These are phyloP conservation scores for Balaeniceps rex DNA, from an alignment of 2,113 vertebrate species.

Conservation along the genomic window DNA sequence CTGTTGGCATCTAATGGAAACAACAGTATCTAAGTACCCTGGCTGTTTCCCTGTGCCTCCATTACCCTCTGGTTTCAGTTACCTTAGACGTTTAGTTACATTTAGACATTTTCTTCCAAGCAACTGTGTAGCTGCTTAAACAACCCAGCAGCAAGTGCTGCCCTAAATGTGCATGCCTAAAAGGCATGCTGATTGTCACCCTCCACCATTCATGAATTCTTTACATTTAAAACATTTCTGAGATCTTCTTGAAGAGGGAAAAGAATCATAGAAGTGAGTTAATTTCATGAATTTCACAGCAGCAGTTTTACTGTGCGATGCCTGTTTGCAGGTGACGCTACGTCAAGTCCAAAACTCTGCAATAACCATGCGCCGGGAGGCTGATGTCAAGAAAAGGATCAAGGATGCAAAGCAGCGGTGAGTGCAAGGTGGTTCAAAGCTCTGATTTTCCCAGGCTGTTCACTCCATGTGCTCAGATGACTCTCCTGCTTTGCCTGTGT, in stretches of 20 bases:
- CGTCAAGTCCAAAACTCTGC: constrained; percentile 91
- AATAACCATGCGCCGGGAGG: constrained; percentile 85
- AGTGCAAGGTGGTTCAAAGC: neutral
- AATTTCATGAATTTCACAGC: neutral
- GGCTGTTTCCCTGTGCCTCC: neutral
- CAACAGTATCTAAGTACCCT: neutral
- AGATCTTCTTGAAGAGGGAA: neutral
- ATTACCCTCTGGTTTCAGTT: neutral
- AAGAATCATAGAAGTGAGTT: neutral
- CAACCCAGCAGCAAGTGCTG: neutral
- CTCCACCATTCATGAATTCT: accelerated
- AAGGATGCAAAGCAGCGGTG: constrained; percentile 93
- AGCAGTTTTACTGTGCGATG: neutral
- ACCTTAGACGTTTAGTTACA: neutral
- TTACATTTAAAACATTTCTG: neutral
- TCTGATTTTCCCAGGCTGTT: neutral
- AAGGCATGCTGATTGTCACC: neutral
- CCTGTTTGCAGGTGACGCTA: constrained; percentile 75
- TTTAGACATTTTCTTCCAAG: neutral
- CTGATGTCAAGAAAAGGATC: constrained; percentile 90
- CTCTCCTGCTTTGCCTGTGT: neutral
- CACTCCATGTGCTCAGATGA: neutral
- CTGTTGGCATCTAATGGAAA: neutral
- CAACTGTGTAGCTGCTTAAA: neutral
- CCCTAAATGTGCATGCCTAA: neutral